A percentile compares a stretch with the other conserved stretches of the same genome.
Conservation (phyloP, 37 sponge, comb jelly and placozoan species). For the Agelas oroides region DNA sequence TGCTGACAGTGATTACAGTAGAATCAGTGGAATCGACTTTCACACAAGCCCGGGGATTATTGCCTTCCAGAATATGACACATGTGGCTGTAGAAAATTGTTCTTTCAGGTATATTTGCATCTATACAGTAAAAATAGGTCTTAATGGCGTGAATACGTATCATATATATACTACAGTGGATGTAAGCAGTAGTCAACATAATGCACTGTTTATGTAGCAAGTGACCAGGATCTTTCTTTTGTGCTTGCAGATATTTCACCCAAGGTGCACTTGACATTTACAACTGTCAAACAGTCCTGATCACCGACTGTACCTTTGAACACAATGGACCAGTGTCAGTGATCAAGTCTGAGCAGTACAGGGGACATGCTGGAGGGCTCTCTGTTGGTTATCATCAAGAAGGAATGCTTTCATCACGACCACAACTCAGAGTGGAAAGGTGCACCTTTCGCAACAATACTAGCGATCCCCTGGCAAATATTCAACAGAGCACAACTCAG, state of each 20-base stretch:
- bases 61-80: neutral
- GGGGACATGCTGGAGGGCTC: slow-evolving; percentile 10
- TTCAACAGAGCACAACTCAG: neutral
- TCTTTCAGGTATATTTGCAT: slow-evolving; percentile 50
- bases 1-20: slow-evolving; percentile 10
- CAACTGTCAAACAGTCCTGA: neutral
- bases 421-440: neutral
- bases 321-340: slow-evolving; percentile 20
- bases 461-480: neutral
- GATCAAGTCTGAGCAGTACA: slow-evolving; percentile 1
- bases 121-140: too few relatives aligned
- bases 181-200: too few relatives aligned
- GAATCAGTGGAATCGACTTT: slow-evolving; percentile 35
- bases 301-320: slow-evolving; percentile 12
- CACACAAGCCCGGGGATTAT: slow-evolving; percentile 15
- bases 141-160: too few relatives aligned
- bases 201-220: too few relatives aligned
- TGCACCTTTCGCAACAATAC: slow-evolving; percentile 44
- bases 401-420: neutral
- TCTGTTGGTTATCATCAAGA: neutral
- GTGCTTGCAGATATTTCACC: slow-evolving; percentile 21
- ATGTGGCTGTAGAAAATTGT: slow-evolving; percentile 1
- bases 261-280: slow-evolving; percentile 35
- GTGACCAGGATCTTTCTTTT: too few relatives aligned
- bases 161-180: too few relatives aligned